Percentiles rank a stretch among this genome's conserved stretches.
Conservation (phyloP, 2,888 invertebrate genomes). For the Drosophila bunnanda region DNA sequence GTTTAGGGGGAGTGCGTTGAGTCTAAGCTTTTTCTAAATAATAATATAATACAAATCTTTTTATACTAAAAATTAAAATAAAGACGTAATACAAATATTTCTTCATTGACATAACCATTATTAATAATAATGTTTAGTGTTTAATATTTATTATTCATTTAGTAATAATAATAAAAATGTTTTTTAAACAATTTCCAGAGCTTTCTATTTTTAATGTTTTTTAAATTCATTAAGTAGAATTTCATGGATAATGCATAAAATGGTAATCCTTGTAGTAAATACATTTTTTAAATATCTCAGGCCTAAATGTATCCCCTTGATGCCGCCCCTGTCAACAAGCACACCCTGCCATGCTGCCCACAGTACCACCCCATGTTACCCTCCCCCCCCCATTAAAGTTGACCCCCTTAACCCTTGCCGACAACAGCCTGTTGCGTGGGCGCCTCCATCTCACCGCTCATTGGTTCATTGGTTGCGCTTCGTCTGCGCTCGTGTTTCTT, state of each 20-base stretch:
- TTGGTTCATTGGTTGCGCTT: constrained; percentile 55
- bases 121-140: not conserved
- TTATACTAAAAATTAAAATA: not conserved
- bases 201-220: too few species aligned
- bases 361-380: not conserved
- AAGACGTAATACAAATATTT: not conserved
- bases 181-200: too few species aligned
- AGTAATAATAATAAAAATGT: too few species aligned
- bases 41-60: not conserved
- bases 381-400: not conserved
- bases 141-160: too few species aligned
- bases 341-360: constrained; percentile 4
- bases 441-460: constrained; percentile 58
- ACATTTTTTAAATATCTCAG: not conserved
- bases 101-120: too few species aligned
- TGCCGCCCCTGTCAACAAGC: not conserved
- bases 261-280: not conserved
- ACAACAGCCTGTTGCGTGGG: constrained; percentile 63
- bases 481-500: constrained; percentile 32
- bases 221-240: too few species aligned
- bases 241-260: too few species aligned
- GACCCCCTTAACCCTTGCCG: not conserved
- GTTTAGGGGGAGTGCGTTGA: not conserved
- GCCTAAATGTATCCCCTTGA: not conserved
- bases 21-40: too few species aligned